Evolutionary conservation across 2,888 invertebrate species (phyloP).

Genomic region (Pristionchus entomophagus): DNA sequence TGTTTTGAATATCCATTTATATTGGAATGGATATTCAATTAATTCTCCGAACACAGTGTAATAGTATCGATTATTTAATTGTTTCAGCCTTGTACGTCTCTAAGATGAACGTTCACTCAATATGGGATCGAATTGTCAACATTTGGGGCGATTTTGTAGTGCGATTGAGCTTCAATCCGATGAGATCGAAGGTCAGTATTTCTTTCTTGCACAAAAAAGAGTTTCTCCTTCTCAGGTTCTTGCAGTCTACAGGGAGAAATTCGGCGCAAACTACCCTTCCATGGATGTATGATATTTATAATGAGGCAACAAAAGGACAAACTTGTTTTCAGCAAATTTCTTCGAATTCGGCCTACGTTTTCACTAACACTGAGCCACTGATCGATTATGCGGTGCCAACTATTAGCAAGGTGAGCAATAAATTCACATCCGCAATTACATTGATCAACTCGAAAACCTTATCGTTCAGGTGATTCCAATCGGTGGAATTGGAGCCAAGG

Average conservation of each 20-base stretch:
- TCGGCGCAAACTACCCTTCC: neutral
- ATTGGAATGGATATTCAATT: no score
- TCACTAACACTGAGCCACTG: constrained; percentile 4
- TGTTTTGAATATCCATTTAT: neutral
- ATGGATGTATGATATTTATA: neutral
- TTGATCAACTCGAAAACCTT: neutral
- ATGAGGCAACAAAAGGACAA: no score
- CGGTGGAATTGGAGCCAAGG: constrained; percentile 24
- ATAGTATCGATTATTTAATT: neutral
- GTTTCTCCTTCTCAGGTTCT: neutral
- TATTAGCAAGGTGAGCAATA: neutral
- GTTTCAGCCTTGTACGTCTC: neutral
- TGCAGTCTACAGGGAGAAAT: neutral
- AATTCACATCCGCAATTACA: neutral
- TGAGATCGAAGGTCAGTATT: neutral
- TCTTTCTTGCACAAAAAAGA: neutral
- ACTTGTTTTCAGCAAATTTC: neutral
- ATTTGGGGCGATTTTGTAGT: neutral
- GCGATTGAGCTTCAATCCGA: neutral
- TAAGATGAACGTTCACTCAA: constrained; percentile 34
- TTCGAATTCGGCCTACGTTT: constrained; percentile 1
- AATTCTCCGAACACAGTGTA: no score
- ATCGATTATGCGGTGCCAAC: constrained; percentile 9
- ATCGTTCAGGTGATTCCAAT: constrained; percentile 3
- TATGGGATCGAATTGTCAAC: neutral